These are phyloP conservation scores for Tenualosa ilisha DNA, from an alignment of 2,797 vertebrate species.

Conservation along the genomic window DNA sequence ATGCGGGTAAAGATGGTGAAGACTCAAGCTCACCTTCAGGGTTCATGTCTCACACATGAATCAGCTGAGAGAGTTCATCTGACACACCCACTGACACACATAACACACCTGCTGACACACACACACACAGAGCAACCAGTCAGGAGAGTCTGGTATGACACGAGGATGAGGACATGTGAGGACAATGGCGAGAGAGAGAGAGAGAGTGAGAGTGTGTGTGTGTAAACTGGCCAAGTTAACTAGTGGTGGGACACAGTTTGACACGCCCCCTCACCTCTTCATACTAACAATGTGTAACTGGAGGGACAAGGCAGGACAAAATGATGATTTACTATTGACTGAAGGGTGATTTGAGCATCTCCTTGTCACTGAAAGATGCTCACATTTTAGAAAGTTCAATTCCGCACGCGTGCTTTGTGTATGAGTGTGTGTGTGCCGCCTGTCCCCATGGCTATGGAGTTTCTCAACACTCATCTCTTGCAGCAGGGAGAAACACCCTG, in stretches of 20 bases:
- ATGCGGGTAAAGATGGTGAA: neutral
- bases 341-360: no score
- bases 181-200: no score
- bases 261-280: neutral
- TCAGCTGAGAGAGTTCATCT: neutral
- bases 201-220: neutral
- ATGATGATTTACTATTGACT: no score
- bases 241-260: neutral
- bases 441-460: neutral
- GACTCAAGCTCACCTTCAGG: neutral
- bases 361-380: no score
- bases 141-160: neutral
- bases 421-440: neutral
- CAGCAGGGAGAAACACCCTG: constrained; percentile 17
- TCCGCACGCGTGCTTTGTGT: neutral
- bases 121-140: no score
- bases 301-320: neutral
- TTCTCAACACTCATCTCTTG: neutral
- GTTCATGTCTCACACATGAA: neutral
- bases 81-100: neutral
- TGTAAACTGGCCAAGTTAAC: neutral
- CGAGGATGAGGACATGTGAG: neutral
- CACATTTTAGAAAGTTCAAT: no score
- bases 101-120: neutral
- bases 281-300: neutral